Conservation (phyloP, 2,113 vertebrate genomes). For the Nothobranchius furzeri region DNA sequence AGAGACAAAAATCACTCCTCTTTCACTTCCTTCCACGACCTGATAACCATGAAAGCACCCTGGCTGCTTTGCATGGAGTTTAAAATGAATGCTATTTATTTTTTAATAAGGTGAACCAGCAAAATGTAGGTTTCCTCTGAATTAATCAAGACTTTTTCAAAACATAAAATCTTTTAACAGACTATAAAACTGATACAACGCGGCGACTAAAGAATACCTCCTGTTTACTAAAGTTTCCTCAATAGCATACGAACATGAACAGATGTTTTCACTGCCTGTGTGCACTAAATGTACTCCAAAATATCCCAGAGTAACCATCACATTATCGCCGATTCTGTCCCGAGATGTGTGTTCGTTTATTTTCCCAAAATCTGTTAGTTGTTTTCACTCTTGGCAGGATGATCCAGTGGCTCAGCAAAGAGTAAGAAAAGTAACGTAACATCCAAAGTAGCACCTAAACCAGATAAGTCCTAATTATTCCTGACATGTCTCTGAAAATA, state of each 20-base stretch:
- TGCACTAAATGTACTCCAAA: too few relatives aligned
- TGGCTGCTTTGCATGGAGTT: constrained; percentile 23
- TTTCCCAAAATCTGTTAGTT: too few relatives aligned
- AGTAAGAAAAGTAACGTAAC: constrained; percentile 36
- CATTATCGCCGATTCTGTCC: too few relatives aligned
- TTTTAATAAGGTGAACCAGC: too few relatives aligned
- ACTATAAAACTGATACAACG: too few relatives aligned
- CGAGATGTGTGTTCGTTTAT: too few relatives aligned
- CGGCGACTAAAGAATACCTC: too few relatives aligned
- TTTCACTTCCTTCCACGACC: constrained; percentile 10
- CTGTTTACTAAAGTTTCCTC: not conserved
- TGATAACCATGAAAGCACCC: constrained; percentile 30
- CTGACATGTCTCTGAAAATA: constrained; percentile 6
- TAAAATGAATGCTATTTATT: constrained; percentile 9
- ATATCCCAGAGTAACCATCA: too few relatives aligned
- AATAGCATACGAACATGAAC: not conserved
- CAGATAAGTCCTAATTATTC: not conserved
- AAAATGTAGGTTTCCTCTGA: too few relatives aligned
- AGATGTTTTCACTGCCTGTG: too few relatives aligned
- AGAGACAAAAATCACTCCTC: constrained; percentile 11
- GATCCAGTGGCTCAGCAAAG: constrained; percentile 5
- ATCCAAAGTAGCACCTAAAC: constrained; percentile 14
- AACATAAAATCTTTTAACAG: too few relatives aligned
- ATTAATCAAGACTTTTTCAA: too few relatives aligned
- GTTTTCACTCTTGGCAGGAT: not conserved